Evolutionary conservation across 1,140 invertebrate species (phyloP), one percentile per base, ranked within the genome.

Genomic region (Pseudomyrmex cubaensis): DNA sequence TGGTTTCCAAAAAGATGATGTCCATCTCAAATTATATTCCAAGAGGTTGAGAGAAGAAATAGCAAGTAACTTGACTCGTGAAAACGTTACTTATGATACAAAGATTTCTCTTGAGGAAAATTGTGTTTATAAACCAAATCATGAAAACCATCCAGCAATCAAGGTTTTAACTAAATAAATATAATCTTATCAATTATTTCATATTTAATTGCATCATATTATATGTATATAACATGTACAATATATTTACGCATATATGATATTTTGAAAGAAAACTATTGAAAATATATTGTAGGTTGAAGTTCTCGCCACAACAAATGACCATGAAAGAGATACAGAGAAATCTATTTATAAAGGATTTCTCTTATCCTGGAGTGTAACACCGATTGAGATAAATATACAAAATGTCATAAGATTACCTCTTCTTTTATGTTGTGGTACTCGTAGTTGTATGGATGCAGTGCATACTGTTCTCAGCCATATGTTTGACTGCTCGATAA

Each of bases 21-120:
- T 93, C 3, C 70, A 86, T 25, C 78, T 94, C 5, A 94, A 93
- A 76, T 50, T 87, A 8, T 94, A 93, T 69, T 89, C 83, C 10
- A 94, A 93, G 80, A 89, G 70, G 85, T 82, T 94, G 35, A 89
- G 92, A 59, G 93, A 94, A 84, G 91, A 93, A 84, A 69, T 93
- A 12, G 91, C 93, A 62, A 67, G n/a, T 7, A 90, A 72, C 15
- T 74, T 92, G 13, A 44, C 84, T 0, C 83, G 90, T 48, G 91
- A 94, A 50, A 48, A 93, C 72, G 90, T 92, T 2, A 85, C 64
- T 3, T 94, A 94, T 56, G 62, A 83, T 3, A 86, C 89, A 9
- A 88, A 88, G 48, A 83, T 94, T 57, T 77, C 50, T 63, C 12
- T 92, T 64, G 35, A 90, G 61, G 83, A 91, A n/a, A 35, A 86